phyloP scores from a whole-genome alignment of 2,888 invertebrate genomes.

The Carcina quercana region DNA sequence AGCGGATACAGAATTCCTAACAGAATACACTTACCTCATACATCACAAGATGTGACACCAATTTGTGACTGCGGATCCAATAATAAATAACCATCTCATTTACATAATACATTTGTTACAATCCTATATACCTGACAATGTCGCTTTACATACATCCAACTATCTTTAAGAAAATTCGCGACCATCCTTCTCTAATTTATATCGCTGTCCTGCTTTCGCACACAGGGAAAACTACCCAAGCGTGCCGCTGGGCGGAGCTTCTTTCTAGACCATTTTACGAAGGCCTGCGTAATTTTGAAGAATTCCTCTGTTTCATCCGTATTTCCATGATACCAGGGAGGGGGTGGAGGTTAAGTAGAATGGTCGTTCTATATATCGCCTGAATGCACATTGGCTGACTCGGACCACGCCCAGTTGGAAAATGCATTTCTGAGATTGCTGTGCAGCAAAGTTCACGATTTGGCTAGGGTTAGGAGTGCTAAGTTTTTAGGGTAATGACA shows the following conservation, averaged over 20 bases:
- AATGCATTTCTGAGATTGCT: constrained; percentile 73
- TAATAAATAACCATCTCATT: constrained; percentile 65
- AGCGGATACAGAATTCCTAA: too few species aligned
- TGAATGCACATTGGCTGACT: constrained; percentile 73
- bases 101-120: constrained; percentile 63
- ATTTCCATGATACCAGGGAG: constrained; percentile 27
- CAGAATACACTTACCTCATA: too few species aligned
- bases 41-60: constrained; percentile 38
- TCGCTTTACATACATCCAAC: constrained; percentile 60
- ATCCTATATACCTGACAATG: constrained; percentile 56
- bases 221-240: constrained; percentile 46
- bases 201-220: constrained; percentile 39
- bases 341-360: constrained; percentile 26
- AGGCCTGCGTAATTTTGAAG: constrained; percentile 45
- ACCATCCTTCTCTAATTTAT: constrained; percentile 50
- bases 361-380: constrained; percentile 68
- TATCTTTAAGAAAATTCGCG: constrained; percentile 66
- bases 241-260: constrained; percentile 64
- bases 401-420: constrained; percentile 62
- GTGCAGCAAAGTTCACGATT: constrained; percentile 56
- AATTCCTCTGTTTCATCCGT: constrained; percentile 26
- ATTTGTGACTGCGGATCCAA: constrained; percentile 42
- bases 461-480: constrained; percentile 27
- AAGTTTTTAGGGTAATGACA: constrained; percentile 49
- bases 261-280: constrained; percentile 30